phyloP scores from a whole-genome alignment of 2,797 vertebrate species.

The Darevskia nairensis region DNA sequence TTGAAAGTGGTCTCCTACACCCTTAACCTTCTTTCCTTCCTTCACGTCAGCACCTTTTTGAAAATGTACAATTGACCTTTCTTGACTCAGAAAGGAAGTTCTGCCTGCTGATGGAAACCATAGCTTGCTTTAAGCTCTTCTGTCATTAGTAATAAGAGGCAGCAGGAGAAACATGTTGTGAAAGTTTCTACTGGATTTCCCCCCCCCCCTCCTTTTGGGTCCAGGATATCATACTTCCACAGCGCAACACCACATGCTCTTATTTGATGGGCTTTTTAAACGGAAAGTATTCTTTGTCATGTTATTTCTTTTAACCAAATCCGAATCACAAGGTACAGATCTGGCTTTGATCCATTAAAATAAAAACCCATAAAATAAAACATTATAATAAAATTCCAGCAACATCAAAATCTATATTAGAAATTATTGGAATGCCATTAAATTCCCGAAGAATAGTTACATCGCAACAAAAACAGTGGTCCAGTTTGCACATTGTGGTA shows the following conservation, averaged over 20 bases:
- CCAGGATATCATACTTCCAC: slow-evolving; percentile 17
- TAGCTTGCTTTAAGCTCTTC: not conserved
- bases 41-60: slow-evolving; percentile 3
- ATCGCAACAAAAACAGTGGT: too few relatives aligned
- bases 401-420: not conserved
- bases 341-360: not conserved
- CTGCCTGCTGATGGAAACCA: slow-evolving; percentile 4
- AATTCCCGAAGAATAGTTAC: too few relatives aligned
- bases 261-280: not conserved
- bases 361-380: not conserved
- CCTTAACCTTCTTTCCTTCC: not conserved
- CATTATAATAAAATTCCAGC: not conserved
- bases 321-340: not conserved
- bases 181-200: not conserved
- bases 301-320: not conserved
- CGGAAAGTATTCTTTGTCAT: not conserved
- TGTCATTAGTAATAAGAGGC: not conserved
- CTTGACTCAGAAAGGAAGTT: not conserved
- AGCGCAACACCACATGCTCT: not conserved
- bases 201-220: too few relatives aligned
- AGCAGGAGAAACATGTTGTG: not conserved
- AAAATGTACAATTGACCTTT: slow-evolving; percentile 30
- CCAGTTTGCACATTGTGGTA: too few relatives aligned
- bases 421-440: not conserved
- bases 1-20: not conserved